These are phyloP conservation scores for Helicoverpa zea DNA, from an alignment of 1,140 invertebrate genomes.

Conservation along the genomic window DNA sequence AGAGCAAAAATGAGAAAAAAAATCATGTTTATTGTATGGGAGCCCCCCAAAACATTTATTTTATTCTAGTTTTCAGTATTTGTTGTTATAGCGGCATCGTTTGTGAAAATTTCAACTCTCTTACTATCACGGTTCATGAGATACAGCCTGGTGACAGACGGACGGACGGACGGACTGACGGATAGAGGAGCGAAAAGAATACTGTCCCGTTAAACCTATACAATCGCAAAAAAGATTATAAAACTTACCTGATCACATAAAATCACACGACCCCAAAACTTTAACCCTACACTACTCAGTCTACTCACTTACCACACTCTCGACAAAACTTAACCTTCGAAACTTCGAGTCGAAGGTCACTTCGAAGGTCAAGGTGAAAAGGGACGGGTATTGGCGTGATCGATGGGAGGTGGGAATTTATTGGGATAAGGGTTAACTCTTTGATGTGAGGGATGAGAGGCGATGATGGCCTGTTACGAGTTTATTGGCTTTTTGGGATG, in stretches of 20 bases:
- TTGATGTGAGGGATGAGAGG: slow-evolving; percentile 32
- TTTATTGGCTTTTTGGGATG: slow-evolving; percentile 1
- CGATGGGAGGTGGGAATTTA: slow-evolving; percentile 26
- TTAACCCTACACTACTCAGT: slow-evolving; percentile 1
- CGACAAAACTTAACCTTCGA: slow-evolving; percentile 33
- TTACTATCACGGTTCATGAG: too few species aligned
- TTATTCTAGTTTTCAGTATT: too few species aligned
- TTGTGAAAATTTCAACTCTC: too few species aligned
- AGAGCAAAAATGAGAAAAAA: too few species aligned
- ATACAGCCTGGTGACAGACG: too few species aligned
- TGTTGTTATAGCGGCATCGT: too few species aligned
- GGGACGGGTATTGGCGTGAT: slow-evolving; percentile 19
- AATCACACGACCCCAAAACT: not conserved
- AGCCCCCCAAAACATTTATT: too few species aligned
- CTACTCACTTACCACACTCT: slow-evolving; percentile 11
- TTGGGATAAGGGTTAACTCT: slow-evolving; percentile 30
- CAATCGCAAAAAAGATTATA: too few species aligned
- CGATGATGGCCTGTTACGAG: slow-evolving; percentile 4
- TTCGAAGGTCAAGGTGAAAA: slow-evolving; percentile 24
- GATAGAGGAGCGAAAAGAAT: too few species aligned
- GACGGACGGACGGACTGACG: too few species aligned
- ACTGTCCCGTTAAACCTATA: too few species aligned
- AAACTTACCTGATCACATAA: not conserved
- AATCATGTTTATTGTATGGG: too few species aligned
- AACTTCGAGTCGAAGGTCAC: slow-evolving; percentile 33